Conservation (phyloP, 2,797 vertebrate genomes). For the Megaceryle alcyon region DNA sequence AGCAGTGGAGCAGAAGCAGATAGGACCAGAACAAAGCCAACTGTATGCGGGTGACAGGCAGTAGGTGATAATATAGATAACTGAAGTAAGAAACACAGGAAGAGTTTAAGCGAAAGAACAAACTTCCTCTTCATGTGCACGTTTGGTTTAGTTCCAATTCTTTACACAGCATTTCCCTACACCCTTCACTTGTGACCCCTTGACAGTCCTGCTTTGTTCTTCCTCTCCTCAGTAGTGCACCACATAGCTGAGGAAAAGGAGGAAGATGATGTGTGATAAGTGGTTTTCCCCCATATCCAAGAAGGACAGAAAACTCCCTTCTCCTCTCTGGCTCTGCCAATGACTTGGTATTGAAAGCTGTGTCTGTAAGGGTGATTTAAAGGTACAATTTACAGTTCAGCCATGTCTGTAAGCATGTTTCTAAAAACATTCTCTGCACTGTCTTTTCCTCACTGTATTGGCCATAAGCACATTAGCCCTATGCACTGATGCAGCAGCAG, state of each 20-base stretch:
- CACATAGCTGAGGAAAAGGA: not conserved
- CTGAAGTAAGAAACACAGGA: not conserved
- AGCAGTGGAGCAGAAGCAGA: not conserved
- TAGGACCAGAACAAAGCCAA: not conserved
- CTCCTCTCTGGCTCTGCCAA: not conserved
- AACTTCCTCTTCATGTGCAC: accelerated
- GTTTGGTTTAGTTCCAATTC: not conserved
- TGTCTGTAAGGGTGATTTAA: not conserved
- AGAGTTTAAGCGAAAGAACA: not conserved
- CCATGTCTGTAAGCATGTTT: not conserved
- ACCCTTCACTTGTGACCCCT: not conserved
- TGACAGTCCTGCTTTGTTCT: accelerated
- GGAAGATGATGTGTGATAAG: not conserved
- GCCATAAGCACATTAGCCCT: not conserved
- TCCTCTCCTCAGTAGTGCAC: not conserved
- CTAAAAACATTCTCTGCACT: not conserved
- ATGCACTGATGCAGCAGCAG: not conserved
- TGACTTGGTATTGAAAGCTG: not conserved
- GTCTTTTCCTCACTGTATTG: not conserved
- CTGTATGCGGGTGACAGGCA: not conserved
- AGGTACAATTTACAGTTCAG: not conserved
- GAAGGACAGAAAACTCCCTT: not conserved
- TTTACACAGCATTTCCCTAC: not conserved
- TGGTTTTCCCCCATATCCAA: not conserved
- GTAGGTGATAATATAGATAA: not conserved